These are phyloP conservation scores for Linhomoeus sp. DNA, from an alignment of 2,888 invertebrate genomes.

Conservation along the genomic window DNA sequence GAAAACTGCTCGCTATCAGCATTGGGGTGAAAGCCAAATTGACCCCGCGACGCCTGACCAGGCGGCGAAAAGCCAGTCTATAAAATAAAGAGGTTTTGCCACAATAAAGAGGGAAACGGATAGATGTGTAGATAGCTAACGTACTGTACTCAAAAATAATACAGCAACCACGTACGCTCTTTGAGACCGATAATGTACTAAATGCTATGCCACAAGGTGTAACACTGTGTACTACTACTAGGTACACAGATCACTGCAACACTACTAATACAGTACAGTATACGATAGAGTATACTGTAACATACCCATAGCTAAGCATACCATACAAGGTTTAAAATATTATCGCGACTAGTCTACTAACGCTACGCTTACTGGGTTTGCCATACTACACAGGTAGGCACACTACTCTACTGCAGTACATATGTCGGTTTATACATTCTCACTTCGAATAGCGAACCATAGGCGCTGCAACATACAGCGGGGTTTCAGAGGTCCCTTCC, in stretches of 20 bases:
- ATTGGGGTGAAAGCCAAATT: constrained; percentile 85
- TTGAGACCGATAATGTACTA: too few relatives aligned
- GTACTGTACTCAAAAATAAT: background rate
- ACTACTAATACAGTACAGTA: too few relatives aligned
- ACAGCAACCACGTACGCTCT: background rate
- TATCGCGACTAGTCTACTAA: background rate
- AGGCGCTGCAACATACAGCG: constrained; percentile 43
- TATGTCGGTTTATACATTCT: constrained; percentile 17
- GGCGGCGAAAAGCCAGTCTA: constrained; percentile 52
- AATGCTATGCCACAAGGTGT: too few relatives aligned
- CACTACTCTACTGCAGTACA: too few relatives aligned
- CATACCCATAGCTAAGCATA: background rate
- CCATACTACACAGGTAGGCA: background rate
- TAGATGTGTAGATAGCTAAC: background rate
- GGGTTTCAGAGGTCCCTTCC: too few relatives aligned
- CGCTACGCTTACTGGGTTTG: background rate
- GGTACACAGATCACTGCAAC: too few relatives aligned
- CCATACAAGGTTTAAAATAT: too few relatives aligned
- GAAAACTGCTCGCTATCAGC: constrained; percentile 84
- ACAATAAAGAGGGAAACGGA: background rate
- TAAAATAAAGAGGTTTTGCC: constrained; percentile 6
- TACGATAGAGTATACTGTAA: background rate
- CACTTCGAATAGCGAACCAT: constrained; percentile 86
- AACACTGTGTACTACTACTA: too few relatives aligned
- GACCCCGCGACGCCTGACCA: constrained; percentile 58